phyloP scores from a whole-genome alignment of 2,888 invertebrate genomes.

The Hypselothyrea guttata region DNA sequence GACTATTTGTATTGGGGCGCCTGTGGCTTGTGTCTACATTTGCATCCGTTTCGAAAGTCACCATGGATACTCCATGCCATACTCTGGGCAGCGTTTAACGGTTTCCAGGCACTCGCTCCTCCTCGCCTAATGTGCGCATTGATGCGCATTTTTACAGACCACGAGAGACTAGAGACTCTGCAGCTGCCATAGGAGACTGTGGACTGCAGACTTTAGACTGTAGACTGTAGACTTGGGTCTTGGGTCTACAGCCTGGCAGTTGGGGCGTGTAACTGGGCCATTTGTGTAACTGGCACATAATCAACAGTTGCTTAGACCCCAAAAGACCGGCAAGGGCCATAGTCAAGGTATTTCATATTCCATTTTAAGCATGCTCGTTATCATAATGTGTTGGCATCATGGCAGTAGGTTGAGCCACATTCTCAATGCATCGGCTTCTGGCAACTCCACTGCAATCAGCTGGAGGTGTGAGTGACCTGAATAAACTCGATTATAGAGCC shows the following conservation, averaged over 20 bases:
- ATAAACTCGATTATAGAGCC: slow-evolving; percentile 44
- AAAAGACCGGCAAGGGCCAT: slow-evolving; percentile 40
- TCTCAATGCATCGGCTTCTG: slow-evolving; percentile 5
- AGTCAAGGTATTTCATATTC: slow-evolving; percentile 23
- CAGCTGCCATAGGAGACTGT: no score
- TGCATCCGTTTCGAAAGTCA: slow-evolving; percentile 72
- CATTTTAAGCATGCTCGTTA: slow-evolving; percentile 64
- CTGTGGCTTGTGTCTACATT: slow-evolving; percentile 73
- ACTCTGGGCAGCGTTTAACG: slow-evolving; percentile 56
- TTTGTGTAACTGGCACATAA: slow-evolving; percentile 73
- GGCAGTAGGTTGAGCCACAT: slow-evolving; percentile 16
- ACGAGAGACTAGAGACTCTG: no score
- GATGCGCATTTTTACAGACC: slow-evolving; percentile 63
- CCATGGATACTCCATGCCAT: slow-evolving; percentile 29
- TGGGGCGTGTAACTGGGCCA: slow-evolving; percentile 73
- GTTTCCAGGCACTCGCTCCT: slow-evolving; percentile 40
- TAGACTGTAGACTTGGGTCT: neutral
- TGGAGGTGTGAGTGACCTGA: slow-evolving; percentile 63
- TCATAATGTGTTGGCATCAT: slow-evolving; percentile 68
- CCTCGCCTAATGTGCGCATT: slow-evolving; percentile 64
- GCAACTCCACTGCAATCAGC: slow-evolving; percentile 53
- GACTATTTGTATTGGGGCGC: slow-evolving; percentile 37
- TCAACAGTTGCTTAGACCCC: slow-evolving; percentile 67
- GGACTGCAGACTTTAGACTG: neutral
- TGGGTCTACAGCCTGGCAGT: slow-evolving; percentile 5